These are phyloP conservation scores for Taeniopygia guttata DNA, from an alignment of 2,797 vertebrate genomes.

Conservation along the genomic window DNA sequence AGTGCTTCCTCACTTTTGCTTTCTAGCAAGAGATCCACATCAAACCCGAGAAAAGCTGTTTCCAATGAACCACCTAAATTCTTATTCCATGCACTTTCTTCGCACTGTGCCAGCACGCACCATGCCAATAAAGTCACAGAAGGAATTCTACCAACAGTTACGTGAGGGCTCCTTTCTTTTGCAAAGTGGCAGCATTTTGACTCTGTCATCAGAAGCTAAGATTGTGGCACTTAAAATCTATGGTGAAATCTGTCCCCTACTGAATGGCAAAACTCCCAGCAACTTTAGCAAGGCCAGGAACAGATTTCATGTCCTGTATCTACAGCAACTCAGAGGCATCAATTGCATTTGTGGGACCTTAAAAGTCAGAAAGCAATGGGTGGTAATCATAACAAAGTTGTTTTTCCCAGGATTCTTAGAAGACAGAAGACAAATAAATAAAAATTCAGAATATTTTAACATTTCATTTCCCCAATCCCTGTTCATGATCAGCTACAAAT, in stretches of 20 bases:
- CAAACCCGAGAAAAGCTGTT: background rate
- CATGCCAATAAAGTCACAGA: background rate
- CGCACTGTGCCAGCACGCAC: background rate
- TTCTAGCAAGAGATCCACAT: background rate
- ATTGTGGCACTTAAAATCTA: background rate
- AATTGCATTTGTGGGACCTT: background rate
- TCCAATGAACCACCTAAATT: background rate
- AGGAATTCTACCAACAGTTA: background rate
- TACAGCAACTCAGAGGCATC: constrained; percentile 10
- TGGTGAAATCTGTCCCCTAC: background rate
- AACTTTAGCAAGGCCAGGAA: background rate
- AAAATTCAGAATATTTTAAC: constrained; percentile 48
- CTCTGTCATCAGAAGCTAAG: background rate
- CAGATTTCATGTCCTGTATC: background rate
- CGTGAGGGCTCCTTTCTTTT: background rate
- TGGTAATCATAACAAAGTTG: constrained; percentile 17
- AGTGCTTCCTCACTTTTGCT: background rate
- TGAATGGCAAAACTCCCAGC: background rate
- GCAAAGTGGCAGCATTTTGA: background rate
- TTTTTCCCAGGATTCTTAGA: constrained; percentile 59
- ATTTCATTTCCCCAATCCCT: constrained; percentile 26
- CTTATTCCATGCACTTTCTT: background rate
- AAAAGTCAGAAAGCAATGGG: constrained; percentile 43
- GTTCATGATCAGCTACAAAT: background rate
- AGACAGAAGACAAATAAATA: constrained; percentile 52